Evolutionary conservation across 2,113 vertebrate genomes (phyloP).

Genomic region (Passer montanus): DNA sequence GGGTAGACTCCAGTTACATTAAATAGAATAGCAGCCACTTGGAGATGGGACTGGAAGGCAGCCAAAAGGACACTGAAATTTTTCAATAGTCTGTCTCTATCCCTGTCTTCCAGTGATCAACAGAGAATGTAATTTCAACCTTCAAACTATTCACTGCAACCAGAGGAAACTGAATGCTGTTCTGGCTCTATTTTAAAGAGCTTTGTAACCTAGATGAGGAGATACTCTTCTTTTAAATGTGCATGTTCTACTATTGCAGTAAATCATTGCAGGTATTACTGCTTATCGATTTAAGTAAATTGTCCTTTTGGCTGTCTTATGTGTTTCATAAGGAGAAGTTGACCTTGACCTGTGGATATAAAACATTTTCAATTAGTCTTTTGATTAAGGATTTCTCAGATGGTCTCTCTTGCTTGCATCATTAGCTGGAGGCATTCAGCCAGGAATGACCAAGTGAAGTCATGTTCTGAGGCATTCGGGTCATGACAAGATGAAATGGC

Average conservation of each 20-base stretch:
- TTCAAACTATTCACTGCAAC: conserved; percentile 34
- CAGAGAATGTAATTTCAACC: conserved; percentile 66
- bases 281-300: neutral
- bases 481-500: neutral
- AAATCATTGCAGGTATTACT: neutral
- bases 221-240: neutral
- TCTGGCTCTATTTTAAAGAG: neutral
- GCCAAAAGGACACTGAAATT: conserved; percentile 61
- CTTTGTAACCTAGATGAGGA: conserved; percentile 9
- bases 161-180: neutral
- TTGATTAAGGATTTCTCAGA: neutral
- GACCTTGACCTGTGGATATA: neutral
- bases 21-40: conserved; percentile 45
- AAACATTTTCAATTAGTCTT: neutral
- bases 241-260: neutral
- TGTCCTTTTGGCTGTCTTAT: neutral
- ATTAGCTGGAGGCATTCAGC: neutral
- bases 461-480: neutral
- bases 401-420: neutral
- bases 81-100: conserved; percentile 56
- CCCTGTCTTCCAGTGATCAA: conserved; percentile 36
- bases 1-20: conserved; percentile 61
- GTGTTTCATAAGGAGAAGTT: neutral
- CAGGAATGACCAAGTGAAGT: neutral
- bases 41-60: conserved; percentile 62